These are phyloP conservation scores for Cephalophus harveyi DNA, from an alignment of 2,113 vertebrate species.

Conservation along the genomic window DNA sequence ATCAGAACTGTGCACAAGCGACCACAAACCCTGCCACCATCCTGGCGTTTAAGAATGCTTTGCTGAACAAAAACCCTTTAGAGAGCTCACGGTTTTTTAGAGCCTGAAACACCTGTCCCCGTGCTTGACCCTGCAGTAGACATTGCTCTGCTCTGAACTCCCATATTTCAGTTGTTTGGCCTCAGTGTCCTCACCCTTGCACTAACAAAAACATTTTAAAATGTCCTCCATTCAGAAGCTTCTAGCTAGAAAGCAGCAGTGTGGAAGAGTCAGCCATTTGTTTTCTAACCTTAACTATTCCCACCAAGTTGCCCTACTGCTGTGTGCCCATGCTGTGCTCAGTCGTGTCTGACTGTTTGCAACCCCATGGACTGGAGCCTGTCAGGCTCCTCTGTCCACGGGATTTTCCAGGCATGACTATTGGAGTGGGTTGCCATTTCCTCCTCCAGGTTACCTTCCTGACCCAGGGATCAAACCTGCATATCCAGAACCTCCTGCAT, in stretches of 20 bases:
- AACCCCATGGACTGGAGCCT: neutral
- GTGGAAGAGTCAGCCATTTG: neutral
- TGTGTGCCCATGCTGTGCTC: neutral
- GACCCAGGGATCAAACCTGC: neutral
- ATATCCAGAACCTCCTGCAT: neutral
- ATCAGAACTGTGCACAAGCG: neutral
- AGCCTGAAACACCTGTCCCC: neutral
- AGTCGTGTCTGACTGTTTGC: rapidly evolving
- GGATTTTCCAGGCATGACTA: neutral
- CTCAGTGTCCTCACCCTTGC: neutral
- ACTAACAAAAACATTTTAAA: neutral
- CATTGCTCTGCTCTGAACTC: neutral
- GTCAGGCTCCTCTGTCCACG: neutral
- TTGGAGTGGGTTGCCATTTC: neutral
- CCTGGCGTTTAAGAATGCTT: neutral
- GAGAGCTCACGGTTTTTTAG: neutral
- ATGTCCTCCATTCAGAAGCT: neutral
- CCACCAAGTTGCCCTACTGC: neutral
- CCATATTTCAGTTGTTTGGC: neutral
- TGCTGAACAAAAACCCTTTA: neutral
- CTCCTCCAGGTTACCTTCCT: neutral
- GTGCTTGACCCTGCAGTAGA: neutral
- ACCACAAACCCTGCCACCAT: neutral
- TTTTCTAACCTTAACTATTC: neutral
- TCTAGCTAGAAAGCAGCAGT: neutral